phyloP scores from a whole-genome alignment of 2,888 invertebrate genomes.

The Nephrotoma flavescens region DNA sequence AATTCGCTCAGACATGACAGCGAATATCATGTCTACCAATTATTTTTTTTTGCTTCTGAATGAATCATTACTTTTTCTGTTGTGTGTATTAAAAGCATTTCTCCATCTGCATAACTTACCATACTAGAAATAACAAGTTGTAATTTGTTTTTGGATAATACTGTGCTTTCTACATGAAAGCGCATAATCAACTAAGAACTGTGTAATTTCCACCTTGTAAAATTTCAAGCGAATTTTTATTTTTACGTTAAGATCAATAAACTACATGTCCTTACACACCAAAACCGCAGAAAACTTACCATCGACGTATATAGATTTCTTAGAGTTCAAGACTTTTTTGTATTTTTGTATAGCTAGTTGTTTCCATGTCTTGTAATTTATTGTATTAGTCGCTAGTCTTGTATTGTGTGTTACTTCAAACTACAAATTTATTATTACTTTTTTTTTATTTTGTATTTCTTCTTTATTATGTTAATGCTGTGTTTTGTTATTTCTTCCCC shows the following conservation, averaged over 20 bases:
- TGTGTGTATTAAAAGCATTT: not conserved
- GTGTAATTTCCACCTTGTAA: not conserved
- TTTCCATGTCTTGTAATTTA: not conserved
- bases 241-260: not conserved
- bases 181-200: too few relatives aligned
- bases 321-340: not conserved
- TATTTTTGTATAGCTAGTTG: not conserved
- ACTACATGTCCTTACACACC: not conserved
- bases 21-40: not conserved
- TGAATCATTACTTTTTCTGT: not conserved
- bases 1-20: not conserved
- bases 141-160: not conserved
- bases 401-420: not conserved
- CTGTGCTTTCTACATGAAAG: not conserved
- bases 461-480: not conserved
- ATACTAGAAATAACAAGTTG: not conserved
- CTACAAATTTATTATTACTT: not conserved
- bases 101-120: not conserved
- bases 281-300: not conserved
- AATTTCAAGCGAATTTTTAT: not conserved
- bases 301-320: not conserved
- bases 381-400: not conserved
- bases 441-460: not conserved
- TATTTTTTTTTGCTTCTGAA: not conserved
- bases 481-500: not conserved